phyloP scores from a whole-genome alignment of 2,888 invertebrate species.

The Ichneumoninae sp. region DNA sequence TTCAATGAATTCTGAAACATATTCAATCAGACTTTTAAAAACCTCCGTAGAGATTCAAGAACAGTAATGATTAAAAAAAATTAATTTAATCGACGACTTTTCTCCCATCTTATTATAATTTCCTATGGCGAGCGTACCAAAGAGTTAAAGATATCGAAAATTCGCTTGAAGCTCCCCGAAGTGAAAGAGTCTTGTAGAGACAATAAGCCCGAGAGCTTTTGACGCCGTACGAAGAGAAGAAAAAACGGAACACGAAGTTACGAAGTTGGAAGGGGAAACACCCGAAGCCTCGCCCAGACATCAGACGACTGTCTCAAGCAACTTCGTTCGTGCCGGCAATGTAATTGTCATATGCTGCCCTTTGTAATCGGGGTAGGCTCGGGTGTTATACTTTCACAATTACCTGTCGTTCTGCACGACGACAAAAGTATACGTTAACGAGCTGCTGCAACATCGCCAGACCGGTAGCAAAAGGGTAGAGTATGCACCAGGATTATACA shows the following conservation, averaged over 20 bases:
- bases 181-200: background rate
- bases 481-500: background rate
- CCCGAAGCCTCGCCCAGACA: slow-evolving; percentile 4
- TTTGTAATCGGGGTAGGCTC: slow-evolving; percentile 9
- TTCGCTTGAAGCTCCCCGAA: background rate
- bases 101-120: background rate
- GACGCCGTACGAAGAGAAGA: background rate
- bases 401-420: background rate
- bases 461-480: background rate
- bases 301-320: slow-evolving; percentile 3
- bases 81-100: background rate
- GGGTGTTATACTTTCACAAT: slow-evolving; percentile 23
- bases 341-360: slow-evolving; percentile 30
- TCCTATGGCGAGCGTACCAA: background rate
- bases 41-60: too few species aligned
- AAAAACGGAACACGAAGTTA: background rate
- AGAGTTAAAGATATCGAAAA: background rate
- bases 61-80: background rate
- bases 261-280: background rate
- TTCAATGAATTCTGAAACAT: too few species aligned
- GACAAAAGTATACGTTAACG: slow-evolving; percentile 31
- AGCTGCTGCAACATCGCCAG: slow-evolving; percentile 28
- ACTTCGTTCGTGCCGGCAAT: background rate
- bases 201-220: background rate
- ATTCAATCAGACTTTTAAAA: too few species aligned